Conservation (phyloP, 2,797 vertebrate species). For the Hippoglossus hippoglossus region DNA sequence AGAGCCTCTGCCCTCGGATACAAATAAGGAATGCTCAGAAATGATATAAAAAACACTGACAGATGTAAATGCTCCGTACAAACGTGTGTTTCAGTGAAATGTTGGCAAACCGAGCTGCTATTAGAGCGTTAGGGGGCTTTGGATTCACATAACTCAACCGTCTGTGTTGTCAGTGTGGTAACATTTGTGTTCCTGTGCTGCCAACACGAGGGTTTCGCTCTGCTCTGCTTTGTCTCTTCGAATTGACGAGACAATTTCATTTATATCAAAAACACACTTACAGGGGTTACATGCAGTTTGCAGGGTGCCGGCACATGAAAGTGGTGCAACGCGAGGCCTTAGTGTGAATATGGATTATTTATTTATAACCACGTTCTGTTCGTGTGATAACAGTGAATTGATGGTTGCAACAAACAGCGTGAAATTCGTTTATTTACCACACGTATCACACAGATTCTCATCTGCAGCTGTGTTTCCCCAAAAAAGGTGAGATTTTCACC, state of each 20-base stretch:
- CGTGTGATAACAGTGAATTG: slow-evolving; percentile 2
- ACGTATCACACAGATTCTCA: not conserved
- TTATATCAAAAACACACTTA: not conserved
- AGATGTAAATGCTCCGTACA: slow-evolving; percentile 6
- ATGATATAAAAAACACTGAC: slow-evolving; percentile 24
- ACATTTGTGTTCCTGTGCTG: not conserved
- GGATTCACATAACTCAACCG: slow-evolving; percentile 14
- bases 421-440: slow-evolving; percentile 15
- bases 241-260: not conserved
- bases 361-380: not conserved
- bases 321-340: not conserved
- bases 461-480: not conserved
- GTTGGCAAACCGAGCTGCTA: slow-evolving; percentile 10
- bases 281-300: too few species aligned
- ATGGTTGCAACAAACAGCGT: slow-evolving; percentile 2
- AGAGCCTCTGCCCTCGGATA: slow-evolving; percentile 55
- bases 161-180: slow-evolving; percentile 24
- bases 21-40: slow-evolving; percentile 41
- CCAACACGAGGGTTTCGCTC: not conserved
- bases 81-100: not conserved
- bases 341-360: not conserved
- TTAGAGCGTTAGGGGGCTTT: slow-evolving; percentile 5
- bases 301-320: not conserved
- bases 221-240: accelerated
- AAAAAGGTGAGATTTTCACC: too few species aligned